Evolutionary conservation across 2,113 vertebrate species (phyloP).

Genomic region (Neomonachus schauinslandi): DNA sequence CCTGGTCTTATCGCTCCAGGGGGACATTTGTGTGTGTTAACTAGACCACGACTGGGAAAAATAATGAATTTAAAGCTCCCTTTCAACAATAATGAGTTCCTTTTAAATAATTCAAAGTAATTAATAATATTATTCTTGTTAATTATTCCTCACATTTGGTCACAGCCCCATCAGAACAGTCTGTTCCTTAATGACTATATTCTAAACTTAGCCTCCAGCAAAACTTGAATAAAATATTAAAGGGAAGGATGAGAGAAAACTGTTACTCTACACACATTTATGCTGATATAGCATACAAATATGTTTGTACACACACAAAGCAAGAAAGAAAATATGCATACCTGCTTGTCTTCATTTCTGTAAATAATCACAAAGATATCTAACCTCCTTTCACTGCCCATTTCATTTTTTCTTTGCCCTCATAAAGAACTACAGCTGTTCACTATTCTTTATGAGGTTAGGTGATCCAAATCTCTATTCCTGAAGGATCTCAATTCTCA

Average conservation of each 20-base stretch:
- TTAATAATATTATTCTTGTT: background rate
- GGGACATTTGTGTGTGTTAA: background rate
- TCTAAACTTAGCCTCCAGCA: background rate
- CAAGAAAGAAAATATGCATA: background rate
- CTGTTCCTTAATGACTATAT: background rate
- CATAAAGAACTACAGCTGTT: background rate
- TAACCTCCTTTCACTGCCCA: background rate
- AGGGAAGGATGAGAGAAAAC: background rate
- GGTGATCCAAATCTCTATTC: background rate
- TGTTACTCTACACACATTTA: background rate
- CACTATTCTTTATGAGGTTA: background rate
- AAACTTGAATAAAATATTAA: conserved; percentile 3
- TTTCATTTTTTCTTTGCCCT: background rate
- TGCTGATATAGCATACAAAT: background rate
- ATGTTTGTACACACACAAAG: background rate
- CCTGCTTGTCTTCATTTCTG: background rate
- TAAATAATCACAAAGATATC: background rate
- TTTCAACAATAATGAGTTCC: background rate
- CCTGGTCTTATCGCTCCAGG: background rate
- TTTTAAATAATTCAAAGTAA: background rate
- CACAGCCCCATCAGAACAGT: background rate
- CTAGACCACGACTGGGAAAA: conserved; percentile 1
- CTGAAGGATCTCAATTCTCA: background rate
- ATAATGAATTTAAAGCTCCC: background rate
- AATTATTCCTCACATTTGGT: background rate